Evolutionary conservation across 2,113 vertebrate genomes (phyloP), one percentile per base, ranked within the genome.

Genomic region (Syrrhaptes paradoxus): DNA sequence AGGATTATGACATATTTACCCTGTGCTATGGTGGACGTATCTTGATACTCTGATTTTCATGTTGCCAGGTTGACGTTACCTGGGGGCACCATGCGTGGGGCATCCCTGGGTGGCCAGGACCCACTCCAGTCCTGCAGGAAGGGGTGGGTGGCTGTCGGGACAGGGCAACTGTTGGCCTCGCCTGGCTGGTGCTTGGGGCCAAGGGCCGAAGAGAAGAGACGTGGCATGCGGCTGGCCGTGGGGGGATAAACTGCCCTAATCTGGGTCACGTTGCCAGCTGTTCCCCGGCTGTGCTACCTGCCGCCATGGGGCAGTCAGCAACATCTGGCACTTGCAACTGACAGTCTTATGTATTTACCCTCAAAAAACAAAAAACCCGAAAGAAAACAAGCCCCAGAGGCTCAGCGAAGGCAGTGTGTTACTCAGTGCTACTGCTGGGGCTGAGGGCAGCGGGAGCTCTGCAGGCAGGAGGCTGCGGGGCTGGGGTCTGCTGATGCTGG

Each of bases 31-130:
- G 22, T 21, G 4, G 17, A 4, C 4, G 6, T 38, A 7, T 74
- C 65, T 74, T n/a, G 10, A 4, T 9, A 29, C 11, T 1, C 3
- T 1, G 16, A 26, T 38, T 88, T 66, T 36, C 24, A 1, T 13
- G 11, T 25, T 41, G 38, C 36, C 29, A 7, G 7, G 3, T 19
- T 5, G 4, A 6, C 0, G 2, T 38, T 38, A 2, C 19, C 2
- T 7, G 36, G 25, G 31, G 34, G 7, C n/a, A 6, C 16, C 0
- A 0, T 9, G 8, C 0, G 0, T 24, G 38, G 43, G 31, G 24
- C 3, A 9, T 3, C 62, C n/a, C 19, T 5, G 32, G 45, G 58
- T 3, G 18, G 17, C 19, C 0, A 2, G 52, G 52, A 63, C 62
- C 90, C 36, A 48, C 77, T 41, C 45, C 32, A 4, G 17, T 1